Conservation (phyloP, 2,888 invertebrate species). For the Stenichneumon culpator region DNA sequence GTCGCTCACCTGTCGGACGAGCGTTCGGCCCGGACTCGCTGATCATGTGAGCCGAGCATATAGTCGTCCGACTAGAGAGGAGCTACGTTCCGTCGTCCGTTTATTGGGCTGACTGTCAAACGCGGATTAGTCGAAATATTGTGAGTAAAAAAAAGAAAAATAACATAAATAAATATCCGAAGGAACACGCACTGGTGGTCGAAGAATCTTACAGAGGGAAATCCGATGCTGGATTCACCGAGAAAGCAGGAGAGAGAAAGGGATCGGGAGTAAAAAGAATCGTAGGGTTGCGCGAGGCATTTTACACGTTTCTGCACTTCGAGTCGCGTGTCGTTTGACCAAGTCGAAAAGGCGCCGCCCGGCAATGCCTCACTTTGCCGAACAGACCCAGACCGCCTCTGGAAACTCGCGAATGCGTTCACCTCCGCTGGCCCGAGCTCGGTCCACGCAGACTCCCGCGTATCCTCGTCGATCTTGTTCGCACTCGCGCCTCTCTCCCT, state of each 20-base stretch:
- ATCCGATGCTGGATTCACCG: constrained; percentile 8
- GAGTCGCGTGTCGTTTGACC: constrained; percentile 60
- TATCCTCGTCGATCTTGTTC: constrained; percentile 38
- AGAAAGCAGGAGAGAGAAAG: background rate
- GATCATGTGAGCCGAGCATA: constrained; percentile 49
- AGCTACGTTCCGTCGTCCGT: no score
- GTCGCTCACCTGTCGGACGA: constrained; percentile 71
- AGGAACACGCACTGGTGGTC: constrained; percentile 6
- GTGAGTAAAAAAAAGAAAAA: no score
- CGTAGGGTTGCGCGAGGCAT: constrained; percentile 34
- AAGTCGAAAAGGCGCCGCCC: constrained; percentile 39
- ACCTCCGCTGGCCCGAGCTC: background rate
- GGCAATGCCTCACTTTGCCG: constrained; percentile 68
- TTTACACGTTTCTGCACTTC: constrained; percentile 70
- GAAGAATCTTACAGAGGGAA: constrained; percentile 20
- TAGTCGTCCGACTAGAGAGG: constrained; percentile 48
- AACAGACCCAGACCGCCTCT: constrained; percentile 34
- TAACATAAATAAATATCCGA: background rate
- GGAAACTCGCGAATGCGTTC: constrained; percentile 41
- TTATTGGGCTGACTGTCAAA: no score
- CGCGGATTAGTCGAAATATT: background rate
- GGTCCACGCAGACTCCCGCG: background rate
- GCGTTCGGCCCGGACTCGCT: constrained; percentile 67
- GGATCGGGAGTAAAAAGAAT: background rate
- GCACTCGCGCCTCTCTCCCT: background rate